Conservation (phyloP, 2,888 invertebrate species). For the Caenorhabditis doughertyi region DNA sequence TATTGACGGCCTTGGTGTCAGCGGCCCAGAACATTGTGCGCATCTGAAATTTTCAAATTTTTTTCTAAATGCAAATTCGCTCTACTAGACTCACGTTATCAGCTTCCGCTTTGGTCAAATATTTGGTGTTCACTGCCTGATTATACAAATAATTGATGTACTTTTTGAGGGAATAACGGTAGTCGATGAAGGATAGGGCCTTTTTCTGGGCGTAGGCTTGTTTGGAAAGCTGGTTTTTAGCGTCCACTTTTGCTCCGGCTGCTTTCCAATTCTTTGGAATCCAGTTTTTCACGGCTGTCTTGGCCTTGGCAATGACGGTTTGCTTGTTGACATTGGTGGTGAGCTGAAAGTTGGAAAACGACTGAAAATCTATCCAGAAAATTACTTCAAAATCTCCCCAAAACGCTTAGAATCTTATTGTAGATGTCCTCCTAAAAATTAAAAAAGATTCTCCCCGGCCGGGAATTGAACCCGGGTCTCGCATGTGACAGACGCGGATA, state of each 20-base stretch:
- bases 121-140: constrained; percentile 41
- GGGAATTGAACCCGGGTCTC: constrained; percentile 76
- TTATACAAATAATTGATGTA: constrained; percentile 56
- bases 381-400: background rate
- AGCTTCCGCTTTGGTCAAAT: constrained; percentile 52
- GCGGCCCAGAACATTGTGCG: constrained; percentile 59
- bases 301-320: constrained; percentile 41
- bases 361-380: background rate
- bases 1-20: constrained; percentile 39
- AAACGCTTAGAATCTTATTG: background rate
- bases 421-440: background rate
- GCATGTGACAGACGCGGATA: constrained; percentile 76
- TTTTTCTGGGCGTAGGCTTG: constrained; percentile 55
- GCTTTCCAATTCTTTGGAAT: constrained; percentile 57
- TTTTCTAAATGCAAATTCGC: background rate
- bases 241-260: constrained; percentile 31
- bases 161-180: constrained; percentile 56
- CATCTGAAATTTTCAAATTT: constrained; percentile 43
- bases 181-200: constrained; percentile 51
- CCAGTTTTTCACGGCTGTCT: constrained; percentile 51
- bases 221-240: constrained; percentile 51
- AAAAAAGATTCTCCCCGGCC: constrained; percentile 68
- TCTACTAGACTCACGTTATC: constrained; percentile 23
- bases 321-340: constrained; percentile 54
- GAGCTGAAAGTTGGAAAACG: constrained; percentile 29